A percentile compares a stretch with the other conserved stretches of the same genome.
These are phyloP conservation scores for Coreoperca whiteheadi DNA, from an alignment of 2,113 vertebrate species.

Conservation along the genomic window DNA sequence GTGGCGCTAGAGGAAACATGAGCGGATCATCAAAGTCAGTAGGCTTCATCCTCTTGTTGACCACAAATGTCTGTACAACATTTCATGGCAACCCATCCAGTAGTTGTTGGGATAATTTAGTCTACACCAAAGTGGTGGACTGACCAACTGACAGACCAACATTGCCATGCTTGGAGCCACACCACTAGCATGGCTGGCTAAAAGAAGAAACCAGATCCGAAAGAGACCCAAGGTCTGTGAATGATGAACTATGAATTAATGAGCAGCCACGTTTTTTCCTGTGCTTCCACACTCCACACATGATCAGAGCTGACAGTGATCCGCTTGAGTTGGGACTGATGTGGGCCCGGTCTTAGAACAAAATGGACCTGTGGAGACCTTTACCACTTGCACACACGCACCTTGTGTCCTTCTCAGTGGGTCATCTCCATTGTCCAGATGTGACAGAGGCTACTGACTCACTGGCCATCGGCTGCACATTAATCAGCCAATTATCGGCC, in stretches of 20 bases:
- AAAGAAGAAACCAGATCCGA: neutral
- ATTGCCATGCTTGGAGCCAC: neutral
- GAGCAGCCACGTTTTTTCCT: neutral
- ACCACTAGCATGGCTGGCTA: neutral
- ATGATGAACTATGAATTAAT: neutral
- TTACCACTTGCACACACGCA: neutral
- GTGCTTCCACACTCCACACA: neutral
- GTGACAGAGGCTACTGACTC: conserved; percentile 43
- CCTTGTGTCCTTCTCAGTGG: neutral
- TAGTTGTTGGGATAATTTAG: neutral
- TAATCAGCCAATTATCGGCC: conserved; percentile 79
- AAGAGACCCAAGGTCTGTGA: neutral
- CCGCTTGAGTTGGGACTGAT: neutral
- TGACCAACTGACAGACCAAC: neutral
- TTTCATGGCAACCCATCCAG: neutral
- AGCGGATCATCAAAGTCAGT: neutral
- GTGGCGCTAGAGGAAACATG: no score
- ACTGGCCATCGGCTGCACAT: conserved; percentile 65
- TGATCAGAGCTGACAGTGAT: neutral
- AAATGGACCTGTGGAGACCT: neutral
- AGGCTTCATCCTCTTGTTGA: neutral
- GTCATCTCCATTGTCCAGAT: conserved; percentile 52
- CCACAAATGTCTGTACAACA: neutral
- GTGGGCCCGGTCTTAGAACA: neutral
- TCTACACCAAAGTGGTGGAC: neutral